Conservation (phyloP, 2,797 vertebrate species). For the Avahi laniger region DNA sequence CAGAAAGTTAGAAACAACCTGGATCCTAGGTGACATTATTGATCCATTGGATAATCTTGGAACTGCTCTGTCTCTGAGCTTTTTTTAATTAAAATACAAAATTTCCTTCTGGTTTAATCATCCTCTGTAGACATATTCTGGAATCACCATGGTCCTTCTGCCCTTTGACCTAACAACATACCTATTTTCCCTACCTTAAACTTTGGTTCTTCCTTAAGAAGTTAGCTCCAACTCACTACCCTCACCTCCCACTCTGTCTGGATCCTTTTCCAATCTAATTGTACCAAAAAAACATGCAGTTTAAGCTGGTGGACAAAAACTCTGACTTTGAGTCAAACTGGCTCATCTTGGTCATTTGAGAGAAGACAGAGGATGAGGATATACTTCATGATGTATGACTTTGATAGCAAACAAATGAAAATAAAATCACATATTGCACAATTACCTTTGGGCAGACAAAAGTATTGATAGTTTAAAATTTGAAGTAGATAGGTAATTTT, state of each 20-base stretch:
- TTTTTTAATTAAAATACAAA: neutral
- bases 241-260: neutral
- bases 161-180: neutral
- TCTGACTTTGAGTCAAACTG: neutral
- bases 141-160: neutral
- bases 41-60: neutral
- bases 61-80: neutral
- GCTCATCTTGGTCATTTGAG: neutral
- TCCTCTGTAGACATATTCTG: neutral
- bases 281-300: neutral
- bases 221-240: neutral
- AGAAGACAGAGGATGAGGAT: neutral
- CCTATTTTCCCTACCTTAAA: neutral
- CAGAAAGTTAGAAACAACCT: neutral
- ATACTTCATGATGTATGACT: neutral
- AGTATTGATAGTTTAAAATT: conserved; percentile 3
- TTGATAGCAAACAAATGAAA: neutral
- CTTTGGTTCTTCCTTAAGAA: neutral
- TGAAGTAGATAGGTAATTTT: neutral
- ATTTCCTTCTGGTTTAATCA: neutral
- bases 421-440: neutral
- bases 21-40: neutral
- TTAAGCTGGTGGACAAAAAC: neutral
- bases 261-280: neutral
- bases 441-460: neutral